Conservation (phyloP, 2,113 vertebrate genomes). For the Suncus etruscus region DNA sequence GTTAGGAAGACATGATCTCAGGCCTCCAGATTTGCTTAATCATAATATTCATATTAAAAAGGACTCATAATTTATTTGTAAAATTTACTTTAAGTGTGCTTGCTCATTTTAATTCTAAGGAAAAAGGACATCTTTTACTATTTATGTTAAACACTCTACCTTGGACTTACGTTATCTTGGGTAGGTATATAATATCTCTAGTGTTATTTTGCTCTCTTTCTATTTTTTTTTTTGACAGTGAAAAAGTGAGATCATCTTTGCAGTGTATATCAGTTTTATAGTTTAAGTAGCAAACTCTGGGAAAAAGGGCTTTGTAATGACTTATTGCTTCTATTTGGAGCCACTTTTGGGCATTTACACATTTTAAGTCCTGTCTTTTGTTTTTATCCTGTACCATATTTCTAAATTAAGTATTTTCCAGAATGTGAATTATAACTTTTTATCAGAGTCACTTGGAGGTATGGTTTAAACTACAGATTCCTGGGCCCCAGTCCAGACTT, state of each 20-base stretch:
- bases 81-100: slow-evolving; percentile 12
- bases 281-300: slow-evolving; percentile 65
- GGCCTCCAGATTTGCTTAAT: neutral
- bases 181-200: slow-evolving; percentile 30
- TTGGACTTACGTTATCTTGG: slow-evolving; percentile 17
- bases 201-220: neutral
- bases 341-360: slow-evolving; percentile 69
- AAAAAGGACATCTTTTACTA: slow-evolving; percentile 6
- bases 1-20: neutral
- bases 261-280: slow-evolving; percentile 33
- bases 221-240: neutral
- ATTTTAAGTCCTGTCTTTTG: slow-evolving; percentile 61
- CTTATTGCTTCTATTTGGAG: slow-evolving; percentile 78
- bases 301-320: slow-evolving; percentile 63
- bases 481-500: slow-evolving; percentile 13
- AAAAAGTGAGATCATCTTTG: slow-evolving; percentile 43
- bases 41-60: slow-evolving; percentile 46
- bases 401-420: slow-evolving; percentile 42
- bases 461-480: slow-evolving; percentile 55
- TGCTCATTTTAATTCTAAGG: slow-evolving; percentile 18
- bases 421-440: slow-evolving; percentile 51
- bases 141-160: slow-evolving; percentile 28
- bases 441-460: slow-evolving; percentile 45
- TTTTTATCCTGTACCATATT: slow-evolving; percentile 57
- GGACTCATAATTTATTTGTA: slow-evolving; percentile 50